A percentile compares a stretch with the other conserved stretches of the same genome.
These are phyloP conservation scores for Halesus radiatus DNA, from an alignment of 1,140 invertebrate genomes.

Conservation along the genomic window DNA sequence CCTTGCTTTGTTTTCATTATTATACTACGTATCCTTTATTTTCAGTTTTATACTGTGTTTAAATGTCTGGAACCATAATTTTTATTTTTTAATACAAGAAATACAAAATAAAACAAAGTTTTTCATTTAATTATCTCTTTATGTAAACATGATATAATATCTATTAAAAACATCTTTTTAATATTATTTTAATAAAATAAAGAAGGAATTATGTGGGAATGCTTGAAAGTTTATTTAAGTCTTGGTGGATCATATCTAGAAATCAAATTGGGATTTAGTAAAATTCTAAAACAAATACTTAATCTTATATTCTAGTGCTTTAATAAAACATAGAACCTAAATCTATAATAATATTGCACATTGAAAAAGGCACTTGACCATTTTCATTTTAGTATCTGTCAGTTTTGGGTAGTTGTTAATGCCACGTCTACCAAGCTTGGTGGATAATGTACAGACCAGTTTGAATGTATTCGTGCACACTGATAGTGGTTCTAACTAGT, in stretches of 20 bases:
- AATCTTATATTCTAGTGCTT: no score
- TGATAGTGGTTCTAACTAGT: no score
- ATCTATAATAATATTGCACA: no score
- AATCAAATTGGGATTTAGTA: background rate
- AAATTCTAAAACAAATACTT: no score
- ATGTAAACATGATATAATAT: background rate
- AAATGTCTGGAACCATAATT: conserved; percentile 10
- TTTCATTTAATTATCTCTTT: conserved; percentile 4
- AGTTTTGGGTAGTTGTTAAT: no score
- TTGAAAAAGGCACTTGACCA: no score
- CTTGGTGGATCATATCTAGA: conserved; percentile 13
- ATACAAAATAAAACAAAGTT: conserved; percentile 18
- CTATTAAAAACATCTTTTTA: no score
- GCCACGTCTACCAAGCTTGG: no score
- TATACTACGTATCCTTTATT: background rate
- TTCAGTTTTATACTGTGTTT: conserved; percentile 15
- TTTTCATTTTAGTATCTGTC: no score
- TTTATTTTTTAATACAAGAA: conserved; percentile 29
- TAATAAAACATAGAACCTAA: no score
- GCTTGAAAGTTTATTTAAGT: background rate
- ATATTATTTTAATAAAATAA: background rate
- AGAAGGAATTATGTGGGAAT: background rate
- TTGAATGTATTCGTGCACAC: no score
- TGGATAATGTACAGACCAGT: no score
- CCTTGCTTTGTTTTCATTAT: background rate